Base-by-base conservation (phyloP, 2,888 invertebrate genomes). In the Tribolium freemani region DNA sequence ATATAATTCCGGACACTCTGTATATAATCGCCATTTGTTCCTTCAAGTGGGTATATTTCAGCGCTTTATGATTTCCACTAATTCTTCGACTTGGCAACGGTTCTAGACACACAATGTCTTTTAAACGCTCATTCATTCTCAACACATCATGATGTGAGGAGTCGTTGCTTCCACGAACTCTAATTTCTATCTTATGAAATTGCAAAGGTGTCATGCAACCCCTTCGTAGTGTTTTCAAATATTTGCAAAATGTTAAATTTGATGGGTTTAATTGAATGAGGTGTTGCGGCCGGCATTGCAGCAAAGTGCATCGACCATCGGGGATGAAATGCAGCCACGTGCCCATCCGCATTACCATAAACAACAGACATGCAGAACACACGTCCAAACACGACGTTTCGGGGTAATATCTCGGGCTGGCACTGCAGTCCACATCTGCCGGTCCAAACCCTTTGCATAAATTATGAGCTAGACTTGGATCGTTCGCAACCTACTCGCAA, bases 401-500 rank as follows among this genome's bases (percentile, higher is more conserved):
- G 76, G 77, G 79, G 81, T 79, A 79, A 81, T 81, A 79, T 80
- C 81, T 77, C 80, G 74, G 75, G 75, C 75, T 80, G 79, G 78
- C 81, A 72, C 60, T 70, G 70, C 73, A 73, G 73, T 66, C 73
- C 73, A 60, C 75, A 73, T 74, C 77, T 76, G 76, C 74, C 76
- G 72, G 76, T 74, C 75, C 72, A 73, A 76, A 75, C 79, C 79
- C 77, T 80, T 80, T 82, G 80, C 82, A 82, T 83, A 83, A 82
- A 82, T 83, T 81, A 82, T 77, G 73, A 80, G 74, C 74, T 72
- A 74, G 77, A 78, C 75, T 79, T 77, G 80, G 76, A 76, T 75
- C 77, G 76, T 75, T 78, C 74, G 74, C 73, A 74, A 73, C 72
- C 77, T 73, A 75, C 70, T 68, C 63, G 67, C 69, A 72, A 72